Conservation (phyloP, 2,888 invertebrate species). For the Operophtera brumata region DNA sequence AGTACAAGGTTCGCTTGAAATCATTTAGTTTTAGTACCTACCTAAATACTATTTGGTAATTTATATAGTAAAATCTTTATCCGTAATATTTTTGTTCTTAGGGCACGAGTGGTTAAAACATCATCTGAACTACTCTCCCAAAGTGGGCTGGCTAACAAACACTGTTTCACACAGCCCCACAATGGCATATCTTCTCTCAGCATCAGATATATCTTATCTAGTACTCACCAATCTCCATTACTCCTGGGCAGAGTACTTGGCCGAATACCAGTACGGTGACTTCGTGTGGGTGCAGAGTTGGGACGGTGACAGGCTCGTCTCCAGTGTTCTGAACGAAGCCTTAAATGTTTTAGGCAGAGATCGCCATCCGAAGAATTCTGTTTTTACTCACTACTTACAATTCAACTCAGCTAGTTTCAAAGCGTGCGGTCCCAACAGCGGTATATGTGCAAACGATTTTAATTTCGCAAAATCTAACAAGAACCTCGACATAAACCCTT, state of each 20-base stretch:
- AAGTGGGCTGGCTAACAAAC: constrained; percentile 94
- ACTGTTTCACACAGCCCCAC: constrained; percentile 97
- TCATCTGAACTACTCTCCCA: constrained; percentile 89
- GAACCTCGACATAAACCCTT: constrained; percentile 88
- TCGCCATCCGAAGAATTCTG: constrained; percentile 57
- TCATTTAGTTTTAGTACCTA: not conserved
- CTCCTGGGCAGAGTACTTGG: constrained; percentile 96
- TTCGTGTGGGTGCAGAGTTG: constrained; percentile 96
- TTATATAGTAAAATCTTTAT: not conserved
- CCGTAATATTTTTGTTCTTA: constrained; percentile 46
- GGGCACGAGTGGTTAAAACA: constrained; percentile 94
- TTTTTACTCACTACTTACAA: constrained; percentile 62
- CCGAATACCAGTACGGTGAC: constrained; percentile 91
- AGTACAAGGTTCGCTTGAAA: constrained; percentile 84
- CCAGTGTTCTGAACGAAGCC: constrained; percentile 53
- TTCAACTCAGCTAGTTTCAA: constrained; percentile 64
- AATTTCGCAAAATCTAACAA: constrained; percentile 87
- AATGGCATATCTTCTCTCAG: constrained; percentile 91
- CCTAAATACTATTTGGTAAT: not conserved
- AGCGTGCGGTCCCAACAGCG: constrained; percentile 62
- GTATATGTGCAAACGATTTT: constrained; percentile 52
- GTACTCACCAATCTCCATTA: constrained; percentile 95
- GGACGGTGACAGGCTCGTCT: constrained; percentile 69
- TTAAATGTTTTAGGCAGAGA: constrained; percentile 59
- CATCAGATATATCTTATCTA: constrained; percentile 88